phyloP scores from a whole-genome alignment of 2,113 vertebrate genomes.

The Phrynosoma blainvillii region DNA sequence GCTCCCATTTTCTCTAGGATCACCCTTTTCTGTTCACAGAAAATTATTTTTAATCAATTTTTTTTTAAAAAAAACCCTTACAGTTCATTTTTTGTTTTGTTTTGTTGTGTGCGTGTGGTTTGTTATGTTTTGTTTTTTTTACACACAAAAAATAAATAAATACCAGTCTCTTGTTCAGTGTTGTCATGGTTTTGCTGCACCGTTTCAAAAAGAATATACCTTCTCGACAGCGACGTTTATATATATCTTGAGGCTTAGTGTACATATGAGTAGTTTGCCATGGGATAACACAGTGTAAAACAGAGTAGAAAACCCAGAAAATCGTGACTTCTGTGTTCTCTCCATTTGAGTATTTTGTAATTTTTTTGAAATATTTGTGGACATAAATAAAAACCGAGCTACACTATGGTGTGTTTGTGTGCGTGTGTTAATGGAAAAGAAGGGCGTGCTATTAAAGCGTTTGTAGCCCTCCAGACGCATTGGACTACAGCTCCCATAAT shows the following conservation, averaged over 20 bases:
- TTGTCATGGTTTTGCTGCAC: conserved; percentile 92
- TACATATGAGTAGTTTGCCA: conserved; percentile 99
- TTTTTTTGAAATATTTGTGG: conserved; percentile 99
- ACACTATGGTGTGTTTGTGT: conserved; percentile 84
- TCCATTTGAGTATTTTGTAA: conserved; percentile 99
- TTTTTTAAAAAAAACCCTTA: conserved; percentile 83
- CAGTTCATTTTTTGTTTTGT: neutral
- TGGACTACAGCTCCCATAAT: neutral
- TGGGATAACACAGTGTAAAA: conserved; percentile 99
- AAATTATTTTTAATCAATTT: conserved; percentile 43
- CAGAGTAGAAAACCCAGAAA: conserved; percentile 97
- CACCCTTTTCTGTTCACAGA: conserved; percentile 23
- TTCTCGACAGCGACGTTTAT: conserved; percentile 97
- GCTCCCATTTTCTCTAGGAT: conserved; percentile 52
- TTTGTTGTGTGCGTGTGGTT: conserved; percentile 46
- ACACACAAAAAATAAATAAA: conserved; percentile 34
- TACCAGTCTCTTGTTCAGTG: conserved; percentile 91
- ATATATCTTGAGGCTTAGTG: conserved; percentile 99
- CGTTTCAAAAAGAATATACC: conserved; percentile 86
- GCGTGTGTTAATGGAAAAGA: conserved; percentile 52
- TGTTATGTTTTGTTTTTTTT: neutral
- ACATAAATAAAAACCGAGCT: conserved; percentile 99
- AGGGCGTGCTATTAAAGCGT: fast-evolving
- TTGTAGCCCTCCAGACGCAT: neutral
- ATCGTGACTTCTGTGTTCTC: conserved; percentile 99